Evolutionary conservation across 2,888 invertebrate genomes (phyloP).

Genomic region (Chrysolina oricalcia): DNA sequence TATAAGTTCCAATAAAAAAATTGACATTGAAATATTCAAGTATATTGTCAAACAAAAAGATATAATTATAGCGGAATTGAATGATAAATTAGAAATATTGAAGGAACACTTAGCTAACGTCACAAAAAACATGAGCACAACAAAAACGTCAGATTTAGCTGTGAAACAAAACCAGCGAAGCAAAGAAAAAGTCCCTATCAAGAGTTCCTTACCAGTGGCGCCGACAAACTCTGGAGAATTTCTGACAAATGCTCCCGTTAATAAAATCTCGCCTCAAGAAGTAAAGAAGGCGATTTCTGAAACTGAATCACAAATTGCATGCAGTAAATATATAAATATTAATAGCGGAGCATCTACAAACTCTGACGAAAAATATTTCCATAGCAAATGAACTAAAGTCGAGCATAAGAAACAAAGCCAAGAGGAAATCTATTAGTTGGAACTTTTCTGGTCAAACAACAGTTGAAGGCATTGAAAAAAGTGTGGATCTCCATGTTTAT

Average conservation of each 20-base stretch:
- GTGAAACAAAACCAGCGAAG: not conserved
- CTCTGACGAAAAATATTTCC: not conserved
- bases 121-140: not conserved
- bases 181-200: not conserved
- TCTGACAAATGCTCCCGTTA: not conserved
- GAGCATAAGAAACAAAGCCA: not conserved
- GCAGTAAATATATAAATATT: constrained; percentile 24
- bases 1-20: too few species aligned
- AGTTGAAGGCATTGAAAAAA: constrained; percentile 11
- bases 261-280: not conserved
- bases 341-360: constrained; percentile 5
- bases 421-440: constrained; percentile 15
- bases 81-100: constrained; percentile 14
- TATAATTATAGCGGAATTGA: constrained; percentile 28
- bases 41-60: too few species aligned
- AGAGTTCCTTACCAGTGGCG: too few species aligned
- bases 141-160: not conserved
- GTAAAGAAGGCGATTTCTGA: constrained; percentile 10
- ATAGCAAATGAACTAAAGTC: too few species aligned
- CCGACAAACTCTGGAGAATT: not conserved
- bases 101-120: constrained; percentile 11
- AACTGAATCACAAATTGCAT: not conserved
- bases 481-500: too few species aligned
- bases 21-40: too few species aligned
- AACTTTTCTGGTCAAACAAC: constrained; percentile 10